Base-by-base conservation (phyloP, 1,140 invertebrate species). In the Liolophura sinensis region DNA sequence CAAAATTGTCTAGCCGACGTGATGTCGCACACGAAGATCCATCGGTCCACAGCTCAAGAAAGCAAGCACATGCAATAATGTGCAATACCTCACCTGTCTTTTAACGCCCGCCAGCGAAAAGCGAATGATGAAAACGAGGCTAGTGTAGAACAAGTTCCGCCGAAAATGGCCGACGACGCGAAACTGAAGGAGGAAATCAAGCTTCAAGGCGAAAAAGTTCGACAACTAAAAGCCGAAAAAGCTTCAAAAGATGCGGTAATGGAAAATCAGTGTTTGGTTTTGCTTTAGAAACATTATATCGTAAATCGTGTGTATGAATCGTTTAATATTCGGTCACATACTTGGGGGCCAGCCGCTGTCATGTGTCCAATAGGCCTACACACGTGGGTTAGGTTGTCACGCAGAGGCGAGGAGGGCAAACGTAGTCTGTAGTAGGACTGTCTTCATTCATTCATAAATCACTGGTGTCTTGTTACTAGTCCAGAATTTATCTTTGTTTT, bases 141-240 rank as follows among this genome's bases (percentile, higher is more conserved):
- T 46, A n/a, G n/a, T 47, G 15, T 15, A 61, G 31, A 40, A 40
- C 31, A 40, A 40, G 31, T 40, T 40, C 24, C 48, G 18, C 60
- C 27, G 70, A 64, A 52, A 57, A 22, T 15, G 60, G 66, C 25
- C 22, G 67, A 69, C 20, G 46, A 67, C 49, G 67, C 68, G 14
- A 65, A 62, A 22, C 61, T 84, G 18, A 69, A 80, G 64, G 88
- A 90, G 79, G 85, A 89, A 85, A 92, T 94, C 69, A 92, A 92
- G 86, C 83, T 88, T 73, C 93, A 94, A 64, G 79, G 85, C 90
- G 92, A 94, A 82, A 74, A 92, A 69, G 92, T 95, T 14, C 85
- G 92, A 79, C 90, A 91, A 85, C 84, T 94, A 64, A 95, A 95
- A 86, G 85, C 89, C 69, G 87, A 89, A 16, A 93, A 93, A 83